phyloP scores from a whole-genome alignment of 2,113 vertebrate species.

The Lepidothrix coronata region DNA sequence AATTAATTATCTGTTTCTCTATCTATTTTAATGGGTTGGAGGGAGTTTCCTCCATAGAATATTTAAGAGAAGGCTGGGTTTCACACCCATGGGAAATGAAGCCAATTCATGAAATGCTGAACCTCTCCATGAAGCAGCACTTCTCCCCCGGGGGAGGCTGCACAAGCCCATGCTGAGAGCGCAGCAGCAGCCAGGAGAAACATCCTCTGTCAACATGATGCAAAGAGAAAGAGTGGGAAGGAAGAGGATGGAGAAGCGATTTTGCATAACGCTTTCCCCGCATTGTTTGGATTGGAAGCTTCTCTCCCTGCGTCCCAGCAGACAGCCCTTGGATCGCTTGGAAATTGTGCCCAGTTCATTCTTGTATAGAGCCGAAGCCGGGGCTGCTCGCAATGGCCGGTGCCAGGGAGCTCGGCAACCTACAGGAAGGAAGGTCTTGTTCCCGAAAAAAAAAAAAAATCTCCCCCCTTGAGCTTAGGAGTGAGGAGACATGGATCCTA shows the following conservation, averaged over 20 bases:
- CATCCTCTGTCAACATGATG: neutral
- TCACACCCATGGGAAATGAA: neutral
- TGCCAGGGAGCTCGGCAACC: neutral
- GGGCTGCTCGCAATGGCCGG: neutral
- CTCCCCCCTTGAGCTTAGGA: neutral
- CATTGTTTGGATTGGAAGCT: slow-evolving; percentile 52
- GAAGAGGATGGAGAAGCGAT: neutral
- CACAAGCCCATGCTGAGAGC: neutral
- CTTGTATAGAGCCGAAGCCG: neutral
- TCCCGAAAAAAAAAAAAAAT: neutral
- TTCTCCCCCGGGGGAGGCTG: fast-evolving
- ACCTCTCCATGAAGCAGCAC: neutral
- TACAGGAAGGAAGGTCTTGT: slow-evolving; percentile 48
- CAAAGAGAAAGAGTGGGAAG: neutral
- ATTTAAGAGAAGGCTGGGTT: neutral
- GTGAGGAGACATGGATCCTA: neutral
- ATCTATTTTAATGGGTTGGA: neutral
- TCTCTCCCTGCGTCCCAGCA: neutral
- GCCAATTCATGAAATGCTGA: neutral
- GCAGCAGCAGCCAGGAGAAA: slow-evolving; percentile 26
- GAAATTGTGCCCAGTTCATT: slow-evolving; percentile 32
- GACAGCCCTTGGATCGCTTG: neutral
- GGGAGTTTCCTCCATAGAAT: neutral
- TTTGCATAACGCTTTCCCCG: neutral
- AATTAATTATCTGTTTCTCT: neutral